Conservation (phyloP, 2,797 vertebrate species). For the Cheirogaleus major region DNA sequence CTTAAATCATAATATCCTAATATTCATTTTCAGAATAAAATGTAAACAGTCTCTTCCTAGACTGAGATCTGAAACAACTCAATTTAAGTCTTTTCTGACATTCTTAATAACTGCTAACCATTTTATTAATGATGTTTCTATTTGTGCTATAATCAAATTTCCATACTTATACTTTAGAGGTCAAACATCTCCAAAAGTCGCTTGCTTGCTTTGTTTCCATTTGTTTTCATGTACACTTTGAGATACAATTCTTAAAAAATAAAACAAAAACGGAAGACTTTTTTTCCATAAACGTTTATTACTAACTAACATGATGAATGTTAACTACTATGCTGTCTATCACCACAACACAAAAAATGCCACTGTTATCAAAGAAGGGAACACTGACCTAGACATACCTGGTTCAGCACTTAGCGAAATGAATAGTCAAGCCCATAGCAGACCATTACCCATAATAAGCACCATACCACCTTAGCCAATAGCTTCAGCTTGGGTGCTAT, state of each 20-base stretch:
- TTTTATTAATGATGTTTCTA: slow-evolving; percentile 46
- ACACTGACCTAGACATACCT: background rate
- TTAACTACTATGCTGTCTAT: background rate
- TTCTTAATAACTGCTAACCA: slow-evolving; percentile 40
- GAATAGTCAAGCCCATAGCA: background rate
- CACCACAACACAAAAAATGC: background rate
- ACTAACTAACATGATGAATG: slow-evolving; percentile 47
- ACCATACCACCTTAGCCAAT: background rate
- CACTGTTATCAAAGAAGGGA: background rate
- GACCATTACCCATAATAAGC: background rate
- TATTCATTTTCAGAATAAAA: slow-evolving; percentile 44
- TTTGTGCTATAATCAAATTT: slow-evolving; percentile 52
- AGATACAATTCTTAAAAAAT: slow-evolving; percentile 63
- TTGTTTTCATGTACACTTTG: slow-evolving; percentile 69
- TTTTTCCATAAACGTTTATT: background rate
- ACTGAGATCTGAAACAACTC: slow-evolving; percentile 14
- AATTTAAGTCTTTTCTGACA: slow-evolving; percentile 33
- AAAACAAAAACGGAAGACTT: slow-evolving; percentile 62
- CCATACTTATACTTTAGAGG: slow-evolving; percentile 59
- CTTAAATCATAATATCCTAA: slow-evolving; percentile 23
- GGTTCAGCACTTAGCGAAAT: background rate
- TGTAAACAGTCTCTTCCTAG: slow-evolving; percentile 33
- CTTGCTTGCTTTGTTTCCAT: slow-evolving; percentile 47
- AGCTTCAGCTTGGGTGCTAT: background rate
- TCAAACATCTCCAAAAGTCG: slow-evolving; percentile 64